Evolutionary conservation across 1,140 invertebrate genomes (phyloP), one percentile per base, ranked within the genome.

Genomic region (Copidosoma floridanum): DNA sequence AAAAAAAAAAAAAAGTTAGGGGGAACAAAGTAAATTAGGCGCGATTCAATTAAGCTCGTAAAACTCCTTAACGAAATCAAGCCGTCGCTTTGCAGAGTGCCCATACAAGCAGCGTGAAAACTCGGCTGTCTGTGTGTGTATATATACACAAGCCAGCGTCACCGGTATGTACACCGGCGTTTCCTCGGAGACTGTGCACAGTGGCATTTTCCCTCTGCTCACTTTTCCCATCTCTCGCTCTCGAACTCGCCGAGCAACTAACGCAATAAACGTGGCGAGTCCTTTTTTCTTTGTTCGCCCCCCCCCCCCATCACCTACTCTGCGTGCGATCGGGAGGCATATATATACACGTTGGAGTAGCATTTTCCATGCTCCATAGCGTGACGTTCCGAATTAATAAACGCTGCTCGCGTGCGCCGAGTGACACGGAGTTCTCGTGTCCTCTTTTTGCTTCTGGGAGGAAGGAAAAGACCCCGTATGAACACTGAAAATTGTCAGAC

Each of bases 51-150:
- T 61, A 61, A 61, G 51, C 37, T 46, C 51, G 32, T 26, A 27
- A 61, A 61, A 61, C 58, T 61, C 50, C 35, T 54, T 61, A 61
- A 61, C 52, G 38, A 55, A 61, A 61, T 61, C 52, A 61, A 46
- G 32, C 10, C 24, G 29, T 35, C n/a, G 52, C 21, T 24, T 47
- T 53, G 57, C 53, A n/a, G n/a, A n/a, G n/a, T n/a, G n/a, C n/a
- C n/a, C n/a, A n/a, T n/a, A n/a, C n/a, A n/a, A n/a, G n/a, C 23
- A 43, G 43, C 27, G 53, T 16, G 29, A 48, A 57, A 48, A 38
- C 44, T 57, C 55, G 41, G 40, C 44, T n/a, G 16, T 14, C n/a
- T n/a, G n/a, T 24, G n/a, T n/a, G n/a, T n/a, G n/a, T n/a, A n/a
- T n/a, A n/a, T n/a, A n/a, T n/a, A n/a, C n/a, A n/a, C n/a, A n/a